A percentile compares a stretch with the other conserved stretches of the same genome.
These are phyloP conservation scores for Acrocera orbiculus DNA, from an alignment of 2,888 invertebrate species.

Conservation along the genomic window DNA sequence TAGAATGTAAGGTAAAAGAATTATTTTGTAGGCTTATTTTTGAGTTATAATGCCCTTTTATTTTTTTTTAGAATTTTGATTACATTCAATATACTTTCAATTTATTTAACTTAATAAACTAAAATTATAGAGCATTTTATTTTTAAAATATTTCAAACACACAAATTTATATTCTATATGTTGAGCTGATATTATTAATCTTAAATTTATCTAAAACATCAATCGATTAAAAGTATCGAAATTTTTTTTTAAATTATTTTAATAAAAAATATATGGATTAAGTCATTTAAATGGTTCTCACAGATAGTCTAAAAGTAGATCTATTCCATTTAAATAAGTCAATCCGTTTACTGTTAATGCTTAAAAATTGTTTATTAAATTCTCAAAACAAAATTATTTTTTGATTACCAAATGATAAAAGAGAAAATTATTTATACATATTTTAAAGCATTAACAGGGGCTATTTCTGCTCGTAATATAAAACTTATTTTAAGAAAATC, in stretches of 20 bases:
- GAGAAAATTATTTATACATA: slow-evolving; percentile 1
- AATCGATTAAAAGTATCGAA: no score
- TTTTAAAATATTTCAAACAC: no score
- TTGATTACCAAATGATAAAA: background rate
- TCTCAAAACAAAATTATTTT: slow-evolving; percentile 3
- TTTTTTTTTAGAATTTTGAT: no score
- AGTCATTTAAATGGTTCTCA: slow-evolving; percentile 15
- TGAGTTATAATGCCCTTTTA: no score
- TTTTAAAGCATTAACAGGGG: slow-evolving; percentile 13
- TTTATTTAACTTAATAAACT: no score
- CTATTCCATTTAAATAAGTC: slow-evolving; percentile 14
- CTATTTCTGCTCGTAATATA: slow-evolving; percentile 11
- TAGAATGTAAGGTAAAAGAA: no score
- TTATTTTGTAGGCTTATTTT: no score
- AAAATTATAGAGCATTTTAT: no score
- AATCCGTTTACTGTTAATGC: slow-evolving; percentile 12
- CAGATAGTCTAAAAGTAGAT: slow-evolving; percentile 8
- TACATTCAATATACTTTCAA: no score
- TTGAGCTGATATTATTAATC: no score
- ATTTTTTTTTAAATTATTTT: background rate
- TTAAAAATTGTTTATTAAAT: slow-evolving; percentile 8
- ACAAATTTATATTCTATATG: no score
- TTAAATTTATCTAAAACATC: no score
- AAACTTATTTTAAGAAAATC: slow-evolving; percentile 1
- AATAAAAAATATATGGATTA: slow-evolving; percentile 6